A percentile compares a stretch with the other conserved stretches of the same genome.
Conservation (phyloP, 2,888 invertebrate genomes). For the Icerya purchasi region DNA sequence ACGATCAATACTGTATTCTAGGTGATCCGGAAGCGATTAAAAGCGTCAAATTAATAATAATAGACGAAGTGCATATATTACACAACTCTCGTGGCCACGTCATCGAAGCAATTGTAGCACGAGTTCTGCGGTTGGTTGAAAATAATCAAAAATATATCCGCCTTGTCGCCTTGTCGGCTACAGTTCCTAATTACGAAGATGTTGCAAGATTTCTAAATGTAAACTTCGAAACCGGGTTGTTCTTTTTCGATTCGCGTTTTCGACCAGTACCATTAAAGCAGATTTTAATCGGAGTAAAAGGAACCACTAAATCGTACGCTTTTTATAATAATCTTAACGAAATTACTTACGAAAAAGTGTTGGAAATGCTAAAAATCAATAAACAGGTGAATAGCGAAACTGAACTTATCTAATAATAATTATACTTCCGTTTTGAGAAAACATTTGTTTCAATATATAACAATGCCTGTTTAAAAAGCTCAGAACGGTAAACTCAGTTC, state of each 20-base stretch:
- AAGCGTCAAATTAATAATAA: conserved; percentile 77
- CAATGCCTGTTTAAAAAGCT: too few relatives aligned
- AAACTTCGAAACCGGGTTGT: conserved; percentile 73
- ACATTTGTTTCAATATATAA: too few relatives aligned
- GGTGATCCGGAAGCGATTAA: conserved; percentile 75
- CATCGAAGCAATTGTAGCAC: conserved; percentile 86
- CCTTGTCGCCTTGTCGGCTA: conserved; percentile 90
- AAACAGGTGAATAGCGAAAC: too few relatives aligned
- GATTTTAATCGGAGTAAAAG: conserved; percentile 71
- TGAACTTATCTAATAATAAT: too few relatives aligned
- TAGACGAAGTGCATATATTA: conserved; percentile 89
- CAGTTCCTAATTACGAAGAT: conserved; percentile 91
- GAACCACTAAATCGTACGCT: conserved; percentile 29
- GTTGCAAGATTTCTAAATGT: conserved; percentile 86
- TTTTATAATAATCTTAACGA: conserved; percentile 50
- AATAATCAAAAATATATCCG: conserved; percentile 85
- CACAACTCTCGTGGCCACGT: conserved; percentile 96
- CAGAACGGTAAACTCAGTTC: too few relatives aligned
- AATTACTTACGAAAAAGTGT: conserved; percentile 78
- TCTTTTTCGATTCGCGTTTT: conserved; percentile 83
- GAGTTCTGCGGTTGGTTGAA: conserved; percentile 71
- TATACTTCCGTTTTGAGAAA: too few relatives aligned
- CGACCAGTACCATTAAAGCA: conserved; percentile 86
- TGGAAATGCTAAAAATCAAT: conserved; percentile 63
- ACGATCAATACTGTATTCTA: too few relatives aligned